Evolutionary conservation across 1,140 invertebrate genomes (phyloP), one percentile per base, ranked within the genome.

Genomic region (Temnothorax nylanderi): DNA sequence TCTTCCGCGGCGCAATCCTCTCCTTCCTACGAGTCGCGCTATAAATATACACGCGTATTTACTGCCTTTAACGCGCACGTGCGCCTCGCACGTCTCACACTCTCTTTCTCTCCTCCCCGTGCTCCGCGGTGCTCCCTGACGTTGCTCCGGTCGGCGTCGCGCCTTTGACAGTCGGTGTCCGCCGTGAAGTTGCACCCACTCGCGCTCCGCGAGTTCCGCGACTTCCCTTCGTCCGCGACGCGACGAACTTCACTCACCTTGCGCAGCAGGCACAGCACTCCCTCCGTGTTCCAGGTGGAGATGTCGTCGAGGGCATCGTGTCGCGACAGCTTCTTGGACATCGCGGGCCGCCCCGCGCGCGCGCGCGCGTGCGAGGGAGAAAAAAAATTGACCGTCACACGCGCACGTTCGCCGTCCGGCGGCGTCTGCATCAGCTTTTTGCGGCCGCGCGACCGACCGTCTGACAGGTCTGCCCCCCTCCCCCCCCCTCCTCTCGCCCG

Each of bases 361-460:
- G 60, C 56, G 21, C n/a, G 60, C 77, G 69, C 49, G 84, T 5
- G 18, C 51, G 87, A 18, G 85, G 7, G 3, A 90, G 92, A 93
- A 92, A 67, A 44, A 26, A 7, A 41, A 21, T 5, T 26, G 3
- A 44, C 2, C 64, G 72, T 84, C 86, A 89, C 94, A 94, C 93
- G 93, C 94, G 41, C 54, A 74, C 80, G 93, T 92, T 90, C 87
- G 69, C 88, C 75, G 87, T 86, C 75, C 87, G 72, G 80, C 82
- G 88, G 91, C 93, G 92, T 93, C 91, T 93, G 92, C 91, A 88
- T 91, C 84, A 76, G 76, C 71, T 94, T 94, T 94, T 93, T 93
- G 88, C 92, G 89, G 18, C 85, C 87, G 41, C 21, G 13, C 88
- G 92, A 90, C 82, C 88, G 41, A 2, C 47, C 3, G 85, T 87